Evolutionary conservation across 2,113 vertebrate genomes (phyloP), one percentile per base, ranked within the genome.

Genomic region (Murina feae): DNA sequence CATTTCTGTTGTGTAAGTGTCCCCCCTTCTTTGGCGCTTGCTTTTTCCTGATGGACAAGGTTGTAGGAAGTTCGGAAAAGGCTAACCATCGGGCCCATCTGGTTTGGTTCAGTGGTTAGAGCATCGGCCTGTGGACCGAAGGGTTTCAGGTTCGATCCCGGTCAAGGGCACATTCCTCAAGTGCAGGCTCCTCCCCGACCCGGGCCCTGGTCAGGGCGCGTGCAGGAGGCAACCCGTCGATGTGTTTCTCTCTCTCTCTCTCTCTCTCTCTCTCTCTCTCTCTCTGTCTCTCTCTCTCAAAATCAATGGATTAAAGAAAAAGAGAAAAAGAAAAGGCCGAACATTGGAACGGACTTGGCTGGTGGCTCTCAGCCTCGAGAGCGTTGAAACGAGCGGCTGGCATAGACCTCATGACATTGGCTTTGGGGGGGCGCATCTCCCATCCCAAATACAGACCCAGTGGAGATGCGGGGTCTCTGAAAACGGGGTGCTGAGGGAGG

Each of bases 1-100:
- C n/a, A 32, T 71, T 35, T 71, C 37, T 28, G n/a, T 76, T 60
- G 89, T 60, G 44, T 78, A 20, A 49, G 16, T 47, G n/a, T 71
- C 5, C 25, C 8, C 6, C 49, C 0, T 79, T 53, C 51, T 72
- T 2, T 23, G 49, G 14, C 1, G 28, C 17, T 68, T 60, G 47
- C 12, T 85, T 51, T 53, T 39, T 81, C 75, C 53, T 75, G 11
- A 42, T 84, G 2, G 21, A n/a, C 44, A 75, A 78, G 32, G 1
- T 23, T 55, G 51, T 30, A 63, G n/a, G 44, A 87, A 44, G 5
- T 14, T n/a, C 63, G 72, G 74, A 39, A 95, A 91, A 78, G 35
- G 18, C 20, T 49, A 21, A 18, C 20, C 14, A 49, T 49, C 17
- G 49, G 14, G 4, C 49, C 49, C 49, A 1, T 4, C 55, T 3